Evolutionary conservation across 2,113 vertebrate species (phyloP).

Genomic region (Sialia sialis): DNA sequence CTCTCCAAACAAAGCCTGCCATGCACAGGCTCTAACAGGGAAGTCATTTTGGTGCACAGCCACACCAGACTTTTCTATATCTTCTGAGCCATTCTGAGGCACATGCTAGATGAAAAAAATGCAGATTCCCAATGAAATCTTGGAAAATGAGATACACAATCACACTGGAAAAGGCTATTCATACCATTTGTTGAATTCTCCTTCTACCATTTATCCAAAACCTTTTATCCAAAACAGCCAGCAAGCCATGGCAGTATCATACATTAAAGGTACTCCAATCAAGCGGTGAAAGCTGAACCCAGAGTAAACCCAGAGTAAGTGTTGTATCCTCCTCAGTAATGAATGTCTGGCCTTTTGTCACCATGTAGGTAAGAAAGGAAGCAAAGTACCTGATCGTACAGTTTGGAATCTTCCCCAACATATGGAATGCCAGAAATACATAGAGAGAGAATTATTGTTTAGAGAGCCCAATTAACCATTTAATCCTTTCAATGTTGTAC

Average conservation of each 20-base stretch:
- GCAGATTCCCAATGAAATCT: neutral
- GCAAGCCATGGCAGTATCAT: neutral
- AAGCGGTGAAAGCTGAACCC: neutral
- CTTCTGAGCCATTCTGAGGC: neutral
- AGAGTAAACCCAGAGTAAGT: neutral
- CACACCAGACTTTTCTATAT: neutral
- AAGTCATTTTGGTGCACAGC: neutral
- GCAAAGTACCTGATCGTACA: neutral
- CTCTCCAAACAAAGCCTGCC: neutral
- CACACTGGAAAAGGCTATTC: neutral
- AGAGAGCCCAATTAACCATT: neutral
- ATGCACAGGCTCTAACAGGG: neutral
- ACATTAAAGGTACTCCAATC: neutral
- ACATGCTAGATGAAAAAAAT: neutral
- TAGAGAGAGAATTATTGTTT: neutral
- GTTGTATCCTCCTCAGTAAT: rapidly evolving
- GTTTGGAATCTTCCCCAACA: neutral
- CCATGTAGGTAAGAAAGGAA: neutral
- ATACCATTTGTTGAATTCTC: neutral
- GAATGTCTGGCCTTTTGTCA: neutral
- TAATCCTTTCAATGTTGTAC: neutral
- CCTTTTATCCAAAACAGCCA: neutral
- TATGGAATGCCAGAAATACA: neutral
- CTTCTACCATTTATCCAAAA: neutral
- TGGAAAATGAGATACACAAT: neutral